These are phyloP conservation scores for Nomada hirtipes DNA, from an alignment of 2,888 invertebrate genomes.

Conservation along the genomic window DNA sequence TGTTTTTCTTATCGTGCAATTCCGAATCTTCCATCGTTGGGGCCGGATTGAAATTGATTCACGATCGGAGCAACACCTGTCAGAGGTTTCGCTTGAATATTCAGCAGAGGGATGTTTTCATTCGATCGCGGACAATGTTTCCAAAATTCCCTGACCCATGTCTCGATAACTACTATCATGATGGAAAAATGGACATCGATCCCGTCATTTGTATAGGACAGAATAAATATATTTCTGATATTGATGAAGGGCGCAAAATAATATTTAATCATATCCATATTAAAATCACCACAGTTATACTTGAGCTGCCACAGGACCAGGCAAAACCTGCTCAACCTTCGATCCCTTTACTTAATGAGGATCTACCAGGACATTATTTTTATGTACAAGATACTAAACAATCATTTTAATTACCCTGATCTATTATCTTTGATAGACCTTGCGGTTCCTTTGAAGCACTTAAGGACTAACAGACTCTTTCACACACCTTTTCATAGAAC, in stretches of 20 bases:
- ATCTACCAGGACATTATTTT: no score
- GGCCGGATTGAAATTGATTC: not conserved
- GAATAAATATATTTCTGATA: no score
- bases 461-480: no score
- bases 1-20: no score
- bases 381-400: no score
- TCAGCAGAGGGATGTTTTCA: constrained; percentile 4
- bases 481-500: no score
- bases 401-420: no score
- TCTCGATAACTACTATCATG: not conserved
- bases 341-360: no score
- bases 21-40: no score
- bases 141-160: constrained; percentile 4
- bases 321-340: no score
- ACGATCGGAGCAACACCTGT: not conserved
- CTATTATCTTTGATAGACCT: no score
- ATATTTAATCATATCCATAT: not conserved
- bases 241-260: not conserved
- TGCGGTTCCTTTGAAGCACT: no score
- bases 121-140: constrained; percentile 21
- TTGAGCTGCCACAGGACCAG: not conserved
- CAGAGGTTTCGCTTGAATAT: not conserved
- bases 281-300: not conserved
- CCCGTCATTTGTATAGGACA: not conserved
- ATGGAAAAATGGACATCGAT: not conserved